Evolutionary conservation across 1,140 invertebrate genomes (phyloP), one percentile per base, ranked within the genome.

Genomic region (Trichonephila clavata): DNA sequence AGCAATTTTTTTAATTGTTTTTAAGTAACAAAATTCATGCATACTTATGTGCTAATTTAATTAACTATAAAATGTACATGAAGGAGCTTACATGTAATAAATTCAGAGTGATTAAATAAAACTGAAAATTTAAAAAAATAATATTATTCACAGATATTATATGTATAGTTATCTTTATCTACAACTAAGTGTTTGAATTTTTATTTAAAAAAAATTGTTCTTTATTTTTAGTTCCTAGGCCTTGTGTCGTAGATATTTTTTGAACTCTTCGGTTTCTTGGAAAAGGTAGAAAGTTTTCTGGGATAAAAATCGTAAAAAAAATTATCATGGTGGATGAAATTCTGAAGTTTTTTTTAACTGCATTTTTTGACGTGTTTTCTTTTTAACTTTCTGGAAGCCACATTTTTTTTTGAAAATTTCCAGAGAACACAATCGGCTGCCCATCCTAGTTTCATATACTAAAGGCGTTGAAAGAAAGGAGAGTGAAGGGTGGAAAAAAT

Each of bases 371-470:
- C 14, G 71, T 39, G 14, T 32, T 39, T 20, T 32, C 27, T 77
- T 77, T 39, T 39, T 24, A n/a, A 84, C 3, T 86, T 86, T 86
- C 61, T 63, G 59, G 27, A 57, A 59, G n/a, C 84, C 84, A 63
- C 57, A 86, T 24, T 61, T 50, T 86, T 43, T 50, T 86, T 86
- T 59, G 2, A n/a, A 86, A 50, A 18, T 63, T 63, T 86, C 61
- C n/a, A 32, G 32, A 50, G 39, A 88, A 68, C 61, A 68, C 61
- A 68, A 43, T 68, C 86, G 86, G n/a, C 32, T 71, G 60, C 61
- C 43, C 32, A 61, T 86, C 59, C 59, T 61, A 86, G 71, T 86
- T 27, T 86, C 18, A 86, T 32, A 86, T 60, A 86, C n/a, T 86
- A 39, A 86, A 60, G 84, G 59, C 59, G 16, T 43, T 63, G n/a